Evolutionary conservation across 2,113 vertebrate species (phyloP), one percentile per base, ranked within the genome.

Genomic region (Mobula birostris): DNA sequence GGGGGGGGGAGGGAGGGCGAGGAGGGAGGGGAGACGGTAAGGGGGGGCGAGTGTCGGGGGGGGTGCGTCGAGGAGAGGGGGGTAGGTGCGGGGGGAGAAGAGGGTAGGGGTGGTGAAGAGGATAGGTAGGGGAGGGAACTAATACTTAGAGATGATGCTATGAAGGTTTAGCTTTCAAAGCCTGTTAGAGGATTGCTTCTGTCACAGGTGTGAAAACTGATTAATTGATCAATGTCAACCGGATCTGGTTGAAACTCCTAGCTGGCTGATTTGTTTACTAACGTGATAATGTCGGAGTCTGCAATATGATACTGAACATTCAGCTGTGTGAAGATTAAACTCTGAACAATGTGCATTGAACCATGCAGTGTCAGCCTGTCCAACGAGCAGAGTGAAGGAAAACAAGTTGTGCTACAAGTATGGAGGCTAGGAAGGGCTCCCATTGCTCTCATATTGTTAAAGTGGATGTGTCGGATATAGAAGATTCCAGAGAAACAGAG

Each of bases 281-380:
- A 76, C 24, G 7, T 24, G 21, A 27, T 61, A 87, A 87, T 63
- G 11, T 61, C 58, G 5, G 56, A 29, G 24, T 27, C 27, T 87
- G 82, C 82, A 61, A 87, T 29, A 21, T 12, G 56, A 61, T 87
- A 8, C 3, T 27, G 27, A 61, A 58, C 27, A 5, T 11, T 87
- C 27, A 87, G 82, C 82, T 87, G 82, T 58, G 19, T 87, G 82
- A 27, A 83, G 80, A 32, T 83, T 83, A 83, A 83, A 83, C 40
- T 83, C 24, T 83, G 21, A 61, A 61, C 83, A 87, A 61, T 87
- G 83, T 11, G 29, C 24, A n/a, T 87, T 12, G 9, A 87, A 12
- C 27, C 61, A 24, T 61, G 9, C 21, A 87, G 14, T 61, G 83
- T 61, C 79, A 82, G 6, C 36, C 79, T 21, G 14, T 15, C 17